Base-by-base conservation (phyloP, 1,140 invertebrate genomes). In the Papilio polytes region DNA sequence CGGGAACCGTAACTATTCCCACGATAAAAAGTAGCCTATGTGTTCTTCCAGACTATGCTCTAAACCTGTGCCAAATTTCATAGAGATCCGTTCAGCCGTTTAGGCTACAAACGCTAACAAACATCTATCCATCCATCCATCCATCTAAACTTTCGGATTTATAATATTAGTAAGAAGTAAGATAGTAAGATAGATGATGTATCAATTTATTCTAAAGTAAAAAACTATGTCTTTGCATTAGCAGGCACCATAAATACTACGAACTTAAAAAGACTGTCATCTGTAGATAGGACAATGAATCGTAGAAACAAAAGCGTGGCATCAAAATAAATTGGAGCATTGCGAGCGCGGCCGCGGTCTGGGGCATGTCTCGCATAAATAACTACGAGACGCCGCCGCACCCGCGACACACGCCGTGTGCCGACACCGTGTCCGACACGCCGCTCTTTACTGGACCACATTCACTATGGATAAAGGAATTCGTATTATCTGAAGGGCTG, bases 371-470 rank as follows among this genome's bases (percentile, higher is more conserved):
- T 74, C 56, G 82, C 84, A 91, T 91, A 92, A 92, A 91, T 90
- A 88, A 87, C 85, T 73, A 31, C 80, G 84, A 78, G 83, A 86
- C 81, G 80, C 83, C 59, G 83, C 63, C 82, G 81, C 78, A 80
- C 70, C 82, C 82, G 84, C 86, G 87, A 86, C 85, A 80, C 84
- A 85, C 85, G 85, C 66, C 80, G 86, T 83, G 86, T 73, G 80
- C 82, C 80, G 85, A 91, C 90, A 89, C 87, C 88, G 85, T 92
- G 90, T 92, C 77, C n/a, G 80, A 92, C 91, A 92, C 87, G 85
- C 85, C 85, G 87, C 79, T 83, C 87, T 91, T 90, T 87, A 88
- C 86, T 86, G 86, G 83, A 80, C 84, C 87, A 85, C 88, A 89
- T 90, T 91, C 90, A 90, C 85, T 84, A 86, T 82, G 81, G 83